Evolutionary conservation across 2,797 vertebrate species (phyloP).

Genomic region (Spinibarbus caldwelli): DNA sequence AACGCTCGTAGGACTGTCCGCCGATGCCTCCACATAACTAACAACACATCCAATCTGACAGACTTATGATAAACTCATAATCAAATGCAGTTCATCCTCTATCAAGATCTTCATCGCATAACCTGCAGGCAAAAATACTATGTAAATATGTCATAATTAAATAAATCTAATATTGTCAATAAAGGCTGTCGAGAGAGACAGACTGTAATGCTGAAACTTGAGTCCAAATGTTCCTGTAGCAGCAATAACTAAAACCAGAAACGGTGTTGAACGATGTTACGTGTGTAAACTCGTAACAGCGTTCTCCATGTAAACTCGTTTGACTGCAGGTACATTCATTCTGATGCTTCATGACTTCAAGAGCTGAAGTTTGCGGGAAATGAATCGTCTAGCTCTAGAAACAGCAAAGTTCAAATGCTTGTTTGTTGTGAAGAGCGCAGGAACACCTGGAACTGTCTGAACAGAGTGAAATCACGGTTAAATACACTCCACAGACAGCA

Average conservation of each 20-base stretch:
- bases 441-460: not conserved
- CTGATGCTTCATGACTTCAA: slow-evolving; percentile 8
- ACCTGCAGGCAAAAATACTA: not conserved
- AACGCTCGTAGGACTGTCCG: not conserved
- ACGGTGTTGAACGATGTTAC: not conserved
- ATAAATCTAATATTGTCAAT: slow-evolving; percentile 5
- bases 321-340: slow-evolving; percentile 18
- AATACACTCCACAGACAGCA: slow-evolving; percentile 11
- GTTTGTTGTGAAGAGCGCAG: not conserved
- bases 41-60: not conserved
- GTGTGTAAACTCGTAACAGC: slow-evolving; percentile 22
- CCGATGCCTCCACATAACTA: not conserved
- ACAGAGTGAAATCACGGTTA: slow-evolving; percentile 8
- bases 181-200: not conserved
- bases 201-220: not conserved
- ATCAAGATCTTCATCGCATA: not conserved
- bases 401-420: not conserved
- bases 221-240: slow-evolving; percentile 12
- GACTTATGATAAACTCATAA: not conserved
- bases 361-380: not conserved
- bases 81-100: not conserved
- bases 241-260: slow-evolving; percentile 30
- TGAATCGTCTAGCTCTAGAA: not conserved
- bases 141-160: not conserved
- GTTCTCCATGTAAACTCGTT: not conserved